phyloP scores from a whole-genome alignment of 2,797 vertebrate species.

The Cryptoblepharus egeriae region DNA sequence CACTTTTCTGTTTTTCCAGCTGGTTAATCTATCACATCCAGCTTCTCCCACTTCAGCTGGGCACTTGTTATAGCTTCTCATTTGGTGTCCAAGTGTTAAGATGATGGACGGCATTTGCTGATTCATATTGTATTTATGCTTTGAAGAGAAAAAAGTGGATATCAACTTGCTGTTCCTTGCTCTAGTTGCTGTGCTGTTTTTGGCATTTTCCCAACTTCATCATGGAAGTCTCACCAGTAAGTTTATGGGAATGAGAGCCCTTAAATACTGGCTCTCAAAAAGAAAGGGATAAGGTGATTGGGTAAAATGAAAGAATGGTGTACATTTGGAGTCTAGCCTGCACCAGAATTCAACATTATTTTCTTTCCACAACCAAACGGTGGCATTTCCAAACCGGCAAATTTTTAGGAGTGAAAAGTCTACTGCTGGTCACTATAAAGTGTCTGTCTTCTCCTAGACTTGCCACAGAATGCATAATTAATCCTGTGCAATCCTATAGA shows the following conservation, averaged over 20 bases:
- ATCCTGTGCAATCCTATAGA: too few relatives aligned
- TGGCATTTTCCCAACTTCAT: background rate
- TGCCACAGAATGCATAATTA: too few relatives aligned
- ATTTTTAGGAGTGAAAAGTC: too few relatives aligned
- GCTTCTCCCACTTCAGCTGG: slow-evolving; percentile 63
- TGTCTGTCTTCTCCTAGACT: too few relatives aligned
- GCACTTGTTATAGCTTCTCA: slow-evolving; percentile 66
- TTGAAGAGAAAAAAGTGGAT: slow-evolving; percentile 64
- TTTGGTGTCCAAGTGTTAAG: slow-evolving; percentile 68
- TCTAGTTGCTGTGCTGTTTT: slow-evolving; percentile 1
- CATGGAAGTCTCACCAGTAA: too few relatives aligned
- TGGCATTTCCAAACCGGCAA: too few relatives aligned
- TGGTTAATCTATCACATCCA: slow-evolving; percentile 73
- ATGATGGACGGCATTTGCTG: slow-evolving; percentile 70
- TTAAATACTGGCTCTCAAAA: background rate
- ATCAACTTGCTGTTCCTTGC: slow-evolving; percentile 43
- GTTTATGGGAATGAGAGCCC: background rate
- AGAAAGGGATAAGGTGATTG: background rate
- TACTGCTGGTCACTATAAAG: too few relatives aligned
- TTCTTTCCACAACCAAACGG: too few relatives aligned
- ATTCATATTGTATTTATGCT: slow-evolving; percentile 63
- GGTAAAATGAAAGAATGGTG: too few relatives aligned
- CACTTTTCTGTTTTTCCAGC: slow-evolving; percentile 80
- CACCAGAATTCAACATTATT: too few relatives aligned
- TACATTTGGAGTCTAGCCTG: too few relatives aligned